Conservation (phyloP, 2,113 vertebrate genomes). For the Zootoca vivipara region DNA sequence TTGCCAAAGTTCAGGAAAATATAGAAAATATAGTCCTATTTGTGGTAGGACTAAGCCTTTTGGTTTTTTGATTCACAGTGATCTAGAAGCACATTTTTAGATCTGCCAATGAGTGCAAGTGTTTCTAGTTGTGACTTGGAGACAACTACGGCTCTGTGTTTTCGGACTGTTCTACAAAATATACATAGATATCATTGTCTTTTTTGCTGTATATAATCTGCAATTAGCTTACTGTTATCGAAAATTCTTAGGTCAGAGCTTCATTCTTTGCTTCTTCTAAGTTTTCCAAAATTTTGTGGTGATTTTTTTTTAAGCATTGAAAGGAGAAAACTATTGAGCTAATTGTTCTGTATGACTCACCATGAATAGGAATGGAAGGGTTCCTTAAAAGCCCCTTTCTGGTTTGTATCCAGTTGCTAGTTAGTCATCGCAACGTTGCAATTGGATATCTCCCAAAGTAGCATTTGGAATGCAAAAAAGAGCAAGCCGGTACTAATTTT, state of each 20-base stretch:
- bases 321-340: slow-evolving; percentile 21
- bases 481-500: slow-evolving; percentile 42
- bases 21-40: not conserved
- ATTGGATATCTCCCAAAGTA: slow-evolving; percentile 42
- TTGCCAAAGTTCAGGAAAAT: not conserved
- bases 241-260: slow-evolving; percentile 28
- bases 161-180: not conserved
- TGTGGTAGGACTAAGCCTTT: not conserved
- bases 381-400: slow-evolving; percentile 21
- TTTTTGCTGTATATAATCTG: slow-evolving; percentile 20
- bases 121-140: not conserved
- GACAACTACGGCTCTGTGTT: not conserved
- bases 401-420: slow-evolving; percentile 22
- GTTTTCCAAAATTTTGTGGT: slow-evolving; percentile 35
- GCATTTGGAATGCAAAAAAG: slow-evolving; percentile 26
- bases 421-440: not conserved
- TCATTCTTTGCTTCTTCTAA: slow-evolving; percentile 1
- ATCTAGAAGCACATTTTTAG: not conserved
- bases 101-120: not conserved
- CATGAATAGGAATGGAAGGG: slow-evolving; percentile 8
- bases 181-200: not conserved
- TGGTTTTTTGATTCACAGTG: not conserved
- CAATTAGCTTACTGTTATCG: slow-evolving; percentile 22
- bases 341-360: slow-evolving; percentile 17
- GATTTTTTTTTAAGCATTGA: slow-evolving; percentile 21